Base-by-base conservation (phyloP, 2,797 vertebrate species). In the Melanotaenia maccullochi region DNA sequence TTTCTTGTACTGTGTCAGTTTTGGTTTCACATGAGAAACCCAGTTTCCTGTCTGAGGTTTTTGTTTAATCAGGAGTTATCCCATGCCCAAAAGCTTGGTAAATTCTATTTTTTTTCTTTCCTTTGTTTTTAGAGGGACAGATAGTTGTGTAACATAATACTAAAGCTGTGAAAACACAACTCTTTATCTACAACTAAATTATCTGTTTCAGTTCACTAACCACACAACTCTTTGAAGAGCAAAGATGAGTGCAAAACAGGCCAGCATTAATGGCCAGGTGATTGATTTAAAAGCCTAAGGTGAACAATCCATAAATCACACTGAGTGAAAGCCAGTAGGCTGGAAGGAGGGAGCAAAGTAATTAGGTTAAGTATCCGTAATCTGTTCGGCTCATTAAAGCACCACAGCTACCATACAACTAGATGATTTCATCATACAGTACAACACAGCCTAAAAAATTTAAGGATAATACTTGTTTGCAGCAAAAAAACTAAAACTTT, bases 291-390 rank as follows among this genome's bases (percentile, higher is more conserved):
- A 89, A 81, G 78, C 79, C 73, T 25, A 69, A 82, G 76, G 64
- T 82, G 77, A 73, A 77, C 67, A 52, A 88, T 65, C 75, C 76
- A 73, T 84, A 82, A 85, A 89, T 88, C 76, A 79, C 73, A 85
- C 70, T 81, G 84, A 87, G 82, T 81, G 76, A 92, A 89, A 88
- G 79, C 86, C 75, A 67, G 76, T 74, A 76, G 86, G 78, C 68
- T 59, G 78, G 66, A 83, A 60, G 73, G 76, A 87, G 75, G 77
- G 82, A 84, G 82, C 81, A 88, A 88, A 92, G 88, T 94, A 94
- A 95, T 94, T 94, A 93, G 93, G 93, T 94, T 94, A 94, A 94
- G 92, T 93, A 92, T 91, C 82, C 88, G 82, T 94, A 94, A 94
- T 93, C 92, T 83, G 85, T 88, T 93, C 84, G 90, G 86, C 82